A percentile compares a stretch with the other conserved stretches of the same genome.
phyloP scores from a whole-genome alignment of 2,888 invertebrate genomes.

The Hemicrepidius hirtus region DNA sequence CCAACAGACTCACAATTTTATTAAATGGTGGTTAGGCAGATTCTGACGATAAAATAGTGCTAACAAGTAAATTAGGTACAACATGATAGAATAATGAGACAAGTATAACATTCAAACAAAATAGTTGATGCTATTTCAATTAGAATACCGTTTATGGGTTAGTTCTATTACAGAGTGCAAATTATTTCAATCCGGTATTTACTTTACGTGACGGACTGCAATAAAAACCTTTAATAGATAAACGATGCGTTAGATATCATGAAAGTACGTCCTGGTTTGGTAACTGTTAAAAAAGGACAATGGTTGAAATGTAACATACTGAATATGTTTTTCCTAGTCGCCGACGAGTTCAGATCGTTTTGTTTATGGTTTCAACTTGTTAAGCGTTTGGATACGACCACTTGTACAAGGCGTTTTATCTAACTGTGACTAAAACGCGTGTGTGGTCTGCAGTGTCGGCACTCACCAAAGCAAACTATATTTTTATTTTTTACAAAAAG shows the following conservation, averaged over 20 bases:
- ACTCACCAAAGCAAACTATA: not conserved
- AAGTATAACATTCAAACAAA: too few relatives aligned
- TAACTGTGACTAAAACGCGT: conserved; percentile 57
- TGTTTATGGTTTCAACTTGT: conserved; percentile 54
- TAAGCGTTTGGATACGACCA: conserved; percentile 56
- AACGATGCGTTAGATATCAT: not conserved
- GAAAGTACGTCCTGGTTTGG: conserved; percentile 21
- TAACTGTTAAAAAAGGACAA: conserved; percentile 29
- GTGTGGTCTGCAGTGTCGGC: conserved; percentile 58
- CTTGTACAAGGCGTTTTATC: conserved; percentile 59
- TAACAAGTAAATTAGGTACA: too few relatives aligned
- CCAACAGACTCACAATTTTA: too few relatives aligned
- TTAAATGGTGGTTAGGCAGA: too few relatives aligned
- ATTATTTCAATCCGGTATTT: too few relatives aligned
- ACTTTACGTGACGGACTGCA: not conserved
- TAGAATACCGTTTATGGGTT: too few relatives aligned
- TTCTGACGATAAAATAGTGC: too few relatives aligned
- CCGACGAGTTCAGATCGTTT: conserved; percentile 46
- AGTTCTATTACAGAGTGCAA: too few relatives aligned
- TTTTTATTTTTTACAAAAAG: not conserved
- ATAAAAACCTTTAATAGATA: not conserved
- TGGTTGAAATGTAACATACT: conserved; percentile 36
- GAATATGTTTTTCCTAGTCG: conserved; percentile 46
- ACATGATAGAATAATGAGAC: too few relatives aligned
- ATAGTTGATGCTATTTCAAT: too few relatives aligned